Evolutionary conservation across 1,140 invertebrate species (phyloP), one percentile per base, ranked within the genome.

Genomic region (Drosophila rhopaloa): DNA sequence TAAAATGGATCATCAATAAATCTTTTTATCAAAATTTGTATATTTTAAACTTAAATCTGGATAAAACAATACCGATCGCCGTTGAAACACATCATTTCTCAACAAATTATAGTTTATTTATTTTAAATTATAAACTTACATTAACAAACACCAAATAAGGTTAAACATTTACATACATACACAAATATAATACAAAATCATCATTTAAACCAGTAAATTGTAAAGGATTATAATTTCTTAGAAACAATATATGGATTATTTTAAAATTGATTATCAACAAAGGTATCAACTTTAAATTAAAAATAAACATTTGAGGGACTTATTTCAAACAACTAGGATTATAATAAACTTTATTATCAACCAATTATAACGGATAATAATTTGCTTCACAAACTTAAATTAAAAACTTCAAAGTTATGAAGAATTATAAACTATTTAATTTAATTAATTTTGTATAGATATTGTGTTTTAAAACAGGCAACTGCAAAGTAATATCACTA

Each of bases 41-140:
- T 50, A 32, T 14, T 51, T 35, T 51, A 10, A 51, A 51, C 29
- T 5, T 9, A 16, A 51, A 16, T 35, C 5, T 32, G 29, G 32
- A 13, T 14, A 9, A 32, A 35, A 24, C 1, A 13, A 51, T n/a
- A 35, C 29, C 16, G 35, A 35, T 14, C 48, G 48, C n/a, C 48
- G 48, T 4, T 51, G 9, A 14, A 43, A 54, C 40, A 47, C 11
- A 3, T 16, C 14, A 55, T 16, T 50, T 35, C n/a, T 27, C 8
- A 56, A 27, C 44, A 35, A n/a, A 41, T 54, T 58, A 41, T 38
- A 27, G 13, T 59, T 40, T 62, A 16, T 40, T 32, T 59, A 32
- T 32, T 62, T 43, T 41, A 9, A 13, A 11, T 57, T 37, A 35
- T 32, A 24, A 50, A n/a, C 19, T 9, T 29, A 57, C 19, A 57